Base-by-base conservation (phyloP, 2,888 invertebrate genomes). In the Microplitis deprimator region DNA sequence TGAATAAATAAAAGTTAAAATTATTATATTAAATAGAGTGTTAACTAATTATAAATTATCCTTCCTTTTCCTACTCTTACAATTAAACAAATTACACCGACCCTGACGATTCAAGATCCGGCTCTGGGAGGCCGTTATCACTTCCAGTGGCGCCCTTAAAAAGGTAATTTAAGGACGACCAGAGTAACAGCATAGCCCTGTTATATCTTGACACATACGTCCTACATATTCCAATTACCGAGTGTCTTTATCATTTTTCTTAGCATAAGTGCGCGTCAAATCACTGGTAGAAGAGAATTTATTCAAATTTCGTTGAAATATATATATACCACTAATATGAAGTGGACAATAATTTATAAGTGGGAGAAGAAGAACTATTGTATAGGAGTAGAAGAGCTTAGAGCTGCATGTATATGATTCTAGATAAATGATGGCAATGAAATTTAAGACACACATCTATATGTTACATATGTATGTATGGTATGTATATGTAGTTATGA, bases 211-310 rank as follows among this genome's bases (percentile, higher is more conserved):
- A 65, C 73, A 71, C 73, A 78, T 73, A 77, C 65, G 65, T 65
- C 65, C 29, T 65, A 65, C 38, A 65, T 29, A 29, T 65, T 65
- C 20, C 65, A 65, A 29, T 78, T 75, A 77, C 79, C 75, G 77
- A 81, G 80, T 81, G 81, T 82, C 82, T 83, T 84, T 85, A 87
- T 86, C 84, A 83, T 84, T 83, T 84, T 87, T 87, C 86, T 81
- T 81, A 77, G 85, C 38, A 29, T 65, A 38, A 65, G 6, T 29
- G 20, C 65, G 29, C 20, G 6, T 65, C 65, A 38, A 29, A 65
- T 13, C 38, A 65, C 65, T 20, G 38, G 20, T 10, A 3, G 7
- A 62, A 62, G 16, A 16, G 17, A 62, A 62, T 13, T 13, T 59
- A 59, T n/a, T 13, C 6, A 13, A 13, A n/a, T 62, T 20, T 62